Conservation (phyloP, 2,888 invertebrate species). For the Magallana nippona region DNA sequence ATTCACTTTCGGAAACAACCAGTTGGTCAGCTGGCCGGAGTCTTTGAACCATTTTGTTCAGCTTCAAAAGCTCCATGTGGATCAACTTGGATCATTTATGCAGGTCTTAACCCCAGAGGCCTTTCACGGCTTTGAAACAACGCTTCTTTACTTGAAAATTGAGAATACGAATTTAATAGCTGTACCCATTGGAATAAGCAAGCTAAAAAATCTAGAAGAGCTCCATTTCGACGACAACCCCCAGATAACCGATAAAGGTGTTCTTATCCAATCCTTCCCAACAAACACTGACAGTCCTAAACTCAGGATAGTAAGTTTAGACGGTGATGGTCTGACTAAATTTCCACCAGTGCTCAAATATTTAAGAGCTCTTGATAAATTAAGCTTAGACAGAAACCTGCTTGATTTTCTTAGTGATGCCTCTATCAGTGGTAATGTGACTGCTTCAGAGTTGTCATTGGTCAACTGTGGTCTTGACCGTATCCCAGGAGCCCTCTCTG, state of each 20-base stretch:
- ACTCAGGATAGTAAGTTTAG: constrained; percentile 43
- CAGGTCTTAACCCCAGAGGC: constrained; percentile 50
- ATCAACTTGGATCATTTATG: constrained; percentile 8
- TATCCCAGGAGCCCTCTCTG: constrained; percentile 52
- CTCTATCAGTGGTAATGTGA: constrained; percentile 9
- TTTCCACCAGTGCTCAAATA: constrained; percentile 47
- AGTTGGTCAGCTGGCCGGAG: constrained; percentile 55
- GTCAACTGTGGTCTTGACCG: constrained; percentile 43
- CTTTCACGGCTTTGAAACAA: constrained; percentile 62
- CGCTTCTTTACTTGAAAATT: constrained; percentile 54
- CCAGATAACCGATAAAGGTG: constrained; percentile 37
- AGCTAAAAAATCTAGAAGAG: constrained; percentile 50
- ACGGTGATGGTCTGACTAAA: constrained; percentile 39
- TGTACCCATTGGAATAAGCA: constrained; percentile 56
- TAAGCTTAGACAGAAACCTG: constrained; percentile 44
- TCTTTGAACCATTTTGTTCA: constrained; percentile 57
- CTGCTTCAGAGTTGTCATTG: constrained; percentile 29
- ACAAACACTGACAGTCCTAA: constrained; percentile 35
- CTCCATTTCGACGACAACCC: constrained; percentile 60
- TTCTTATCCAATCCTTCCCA: constrained; percentile 53
- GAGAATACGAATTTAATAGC: constrained; percentile 53
- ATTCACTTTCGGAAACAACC: constrained; percentile 57
- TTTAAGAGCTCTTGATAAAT: constrained; percentile 34
- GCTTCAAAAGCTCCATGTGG: constrained; percentile 51
- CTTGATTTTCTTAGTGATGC: constrained; percentile 48